Evolutionary conservation across 1,140 invertebrate genomes (phyloP).

Genomic region (Diploscapter pachys): DNA sequence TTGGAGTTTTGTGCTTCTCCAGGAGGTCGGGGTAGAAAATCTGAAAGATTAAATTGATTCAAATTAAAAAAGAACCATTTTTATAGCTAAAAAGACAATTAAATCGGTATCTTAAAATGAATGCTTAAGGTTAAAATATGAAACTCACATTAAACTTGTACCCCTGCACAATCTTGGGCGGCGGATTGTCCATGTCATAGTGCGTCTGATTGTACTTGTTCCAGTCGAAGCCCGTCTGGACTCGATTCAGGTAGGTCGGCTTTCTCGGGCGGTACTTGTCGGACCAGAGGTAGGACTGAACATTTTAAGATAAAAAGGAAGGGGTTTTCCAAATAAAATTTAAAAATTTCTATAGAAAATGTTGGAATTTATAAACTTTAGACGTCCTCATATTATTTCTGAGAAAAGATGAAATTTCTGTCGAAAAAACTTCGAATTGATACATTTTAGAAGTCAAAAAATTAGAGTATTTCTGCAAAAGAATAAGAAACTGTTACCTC

Average conservation of each 20-base stretch:
- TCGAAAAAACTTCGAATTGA: too few species aligned
- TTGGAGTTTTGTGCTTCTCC: conserved; percentile 85
- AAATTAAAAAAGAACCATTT: background rate
- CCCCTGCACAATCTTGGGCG: conserved; percentile 98
- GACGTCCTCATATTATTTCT: too few species aligned
- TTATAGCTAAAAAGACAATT: conserved; percentile 5
- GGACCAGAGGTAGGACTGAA: conserved; percentile 86
- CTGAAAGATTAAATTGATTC: conserved; percentile 53
- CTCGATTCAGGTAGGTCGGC: conserved; percentile 92
- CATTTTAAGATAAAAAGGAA: background rate
- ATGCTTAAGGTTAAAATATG: background rate
- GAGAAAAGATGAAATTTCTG: too few species aligned
- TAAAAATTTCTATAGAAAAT: too few species aligned
- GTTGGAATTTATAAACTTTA: too few species aligned
- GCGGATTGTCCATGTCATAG: conserved; percentile 98
- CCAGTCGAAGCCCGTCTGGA: conserved; percentile 90
- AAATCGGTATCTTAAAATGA: background rate
- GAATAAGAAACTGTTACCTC: background rate
- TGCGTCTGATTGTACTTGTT: conserved; percentile 99
- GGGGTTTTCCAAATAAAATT: conserved; percentile 63
- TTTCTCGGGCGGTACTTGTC: conserved; percentile 96
- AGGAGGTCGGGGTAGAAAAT: conserved; percentile 99
- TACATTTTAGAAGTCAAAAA: too few species aligned
- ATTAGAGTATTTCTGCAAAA: background rate
- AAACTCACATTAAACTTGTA: conserved; percentile 89